Conservation (phyloP, 2,113 vertebrate species). For the Ardeotis arabs region DNA sequence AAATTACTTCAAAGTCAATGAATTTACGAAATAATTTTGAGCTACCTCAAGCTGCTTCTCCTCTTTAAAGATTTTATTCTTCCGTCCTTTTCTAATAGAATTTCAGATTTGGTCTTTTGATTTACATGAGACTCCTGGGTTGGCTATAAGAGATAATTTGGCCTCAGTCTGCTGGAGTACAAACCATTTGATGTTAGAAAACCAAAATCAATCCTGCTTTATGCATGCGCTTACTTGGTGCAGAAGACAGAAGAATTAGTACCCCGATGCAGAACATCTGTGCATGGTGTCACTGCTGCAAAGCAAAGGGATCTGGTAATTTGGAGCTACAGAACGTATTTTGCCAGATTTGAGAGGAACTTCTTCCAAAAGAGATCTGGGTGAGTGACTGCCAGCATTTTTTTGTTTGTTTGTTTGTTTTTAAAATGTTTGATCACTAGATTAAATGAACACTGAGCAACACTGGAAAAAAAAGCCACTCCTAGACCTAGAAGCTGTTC, state of each 20-base stretch:
- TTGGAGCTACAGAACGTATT: not conserved
- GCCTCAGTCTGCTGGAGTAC: not conserved
- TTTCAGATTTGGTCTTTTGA: not conserved
- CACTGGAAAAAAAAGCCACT: fast-evolving
- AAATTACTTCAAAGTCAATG: not conserved
- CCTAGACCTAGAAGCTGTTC: not conserved
- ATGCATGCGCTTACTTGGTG: not conserved
- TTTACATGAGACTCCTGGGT: not conserved
- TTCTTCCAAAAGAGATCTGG: not conserved
- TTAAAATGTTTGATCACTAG: not conserved
- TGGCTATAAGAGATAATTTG: not conserved
- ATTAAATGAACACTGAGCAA: not conserved
- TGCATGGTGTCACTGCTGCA: not conserved
- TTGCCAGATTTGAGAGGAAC: not conserved
- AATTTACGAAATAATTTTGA: not conserved
- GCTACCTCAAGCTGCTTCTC: not conserved
- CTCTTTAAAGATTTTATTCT: not conserved
- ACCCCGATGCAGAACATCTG: not conserved
- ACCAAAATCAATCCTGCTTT: not conserved
- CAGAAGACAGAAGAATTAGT: not conserved
- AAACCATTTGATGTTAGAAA: not conserved
- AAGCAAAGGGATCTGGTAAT: not conserved
- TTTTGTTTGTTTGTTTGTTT: not conserved
- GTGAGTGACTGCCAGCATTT: not conserved
- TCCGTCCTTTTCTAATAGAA: not conserved